Evolutionary conservation across 2,888 invertebrate species (phyloP), one percentile per base, ranked within the genome.

Genomic region (Stenichneumon culpator): DNA sequence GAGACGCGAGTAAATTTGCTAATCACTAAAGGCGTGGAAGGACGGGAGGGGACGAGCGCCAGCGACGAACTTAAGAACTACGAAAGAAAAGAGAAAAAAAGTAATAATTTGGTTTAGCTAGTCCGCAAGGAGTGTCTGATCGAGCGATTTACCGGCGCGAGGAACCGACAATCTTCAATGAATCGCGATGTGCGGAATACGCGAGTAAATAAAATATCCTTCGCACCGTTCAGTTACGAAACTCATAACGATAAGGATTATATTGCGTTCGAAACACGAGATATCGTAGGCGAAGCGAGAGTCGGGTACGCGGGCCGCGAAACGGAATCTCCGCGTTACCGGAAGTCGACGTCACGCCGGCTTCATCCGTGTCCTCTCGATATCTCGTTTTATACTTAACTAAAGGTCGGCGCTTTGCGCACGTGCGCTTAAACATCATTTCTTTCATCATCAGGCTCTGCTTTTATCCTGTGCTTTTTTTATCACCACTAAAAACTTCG

Each of bases 21-120:
- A 63, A 63, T 16, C 68, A 54, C 44, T 65, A 73, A 25, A 65
- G 54, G 57, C 67, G 22, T 52, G 52, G 75, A 75, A 74, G 52
- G 70, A 63, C 63, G 68, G 19, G 65, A 25, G 7, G 44, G 57
- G 36, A 57, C 67, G 79, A 75, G 72, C 67, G 79, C 47, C 50
- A 57, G 57, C 16, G 67, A 63, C 32, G 60, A 81, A 74, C 74
- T 81, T 81, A 75, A 70, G 9, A 14, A 50, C 82, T 82, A 82
- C 28, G 22, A 36, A 36, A 63, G 22, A n/a, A 39, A 44, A 68
- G 25, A 28, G 16, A 60, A 47, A 28, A 52, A 28, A 68, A 69
- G 67, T 44, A 36, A 79, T 57, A 79, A 83, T 79, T 83, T 83
- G 79, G 79, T 83, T 83, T 32, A 83, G 74, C 83, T 79, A 68